Percentiles rank a stretch among this genome's conserved stretches.
These are phyloP conservation scores for Poeciliopsis turneri DNA, from an alignment of 2,797 vertebrate species.

Conservation along the genomic window DNA sequence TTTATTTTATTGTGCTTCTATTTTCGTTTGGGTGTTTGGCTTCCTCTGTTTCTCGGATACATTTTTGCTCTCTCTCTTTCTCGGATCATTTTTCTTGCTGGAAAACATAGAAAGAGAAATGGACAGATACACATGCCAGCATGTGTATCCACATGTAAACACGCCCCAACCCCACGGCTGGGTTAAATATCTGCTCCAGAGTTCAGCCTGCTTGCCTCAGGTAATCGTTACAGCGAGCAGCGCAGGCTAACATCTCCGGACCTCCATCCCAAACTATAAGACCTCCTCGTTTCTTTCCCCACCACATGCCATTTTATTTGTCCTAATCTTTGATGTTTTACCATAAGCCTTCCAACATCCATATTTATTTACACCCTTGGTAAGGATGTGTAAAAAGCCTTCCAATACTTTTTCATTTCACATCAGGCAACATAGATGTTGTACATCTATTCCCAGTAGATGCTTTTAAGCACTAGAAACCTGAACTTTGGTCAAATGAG, in stretches of 20 bases:
- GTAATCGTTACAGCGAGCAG: slow-evolving; percentile 31
- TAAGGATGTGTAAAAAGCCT: background rate
- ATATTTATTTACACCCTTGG: background rate
- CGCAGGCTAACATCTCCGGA: slow-evolving; percentile 31
- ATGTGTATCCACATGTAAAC: slow-evolving; percentile 4
- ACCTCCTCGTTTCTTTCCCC: background rate
- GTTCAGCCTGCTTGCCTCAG: slow-evolving; percentile 43
- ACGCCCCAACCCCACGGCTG: background rate
- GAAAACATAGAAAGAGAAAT: slow-evolving; percentile 52
- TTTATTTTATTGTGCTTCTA: slow-evolving; percentile 43
- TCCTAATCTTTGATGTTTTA: slow-evolving; percentile 14
- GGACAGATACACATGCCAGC: background rate
- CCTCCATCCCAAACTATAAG: slow-evolving; percentile 35
- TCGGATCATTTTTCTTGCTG: slow-evolving; percentile 55
- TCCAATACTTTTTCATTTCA: background rate
- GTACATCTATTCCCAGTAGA: background rate
- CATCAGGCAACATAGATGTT: background rate
- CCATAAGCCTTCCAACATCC: background rate
- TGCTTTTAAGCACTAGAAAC: background rate
- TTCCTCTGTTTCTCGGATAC: slow-evolving; percentile 22
- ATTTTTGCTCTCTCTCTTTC: slow-evolving; percentile 31
- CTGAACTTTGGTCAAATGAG: background rate
- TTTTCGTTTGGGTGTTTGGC: slow-evolving; percentile 14
- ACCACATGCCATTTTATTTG: slow-evolving; percentile 6
- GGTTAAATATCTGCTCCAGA: slow-evolving; percentile 31